Evolutionary conservation across 2,797 vertebrate genomes (phyloP), one percentile per base, ranked within the genome.

Genomic region (Paguma larvata): DNA sequence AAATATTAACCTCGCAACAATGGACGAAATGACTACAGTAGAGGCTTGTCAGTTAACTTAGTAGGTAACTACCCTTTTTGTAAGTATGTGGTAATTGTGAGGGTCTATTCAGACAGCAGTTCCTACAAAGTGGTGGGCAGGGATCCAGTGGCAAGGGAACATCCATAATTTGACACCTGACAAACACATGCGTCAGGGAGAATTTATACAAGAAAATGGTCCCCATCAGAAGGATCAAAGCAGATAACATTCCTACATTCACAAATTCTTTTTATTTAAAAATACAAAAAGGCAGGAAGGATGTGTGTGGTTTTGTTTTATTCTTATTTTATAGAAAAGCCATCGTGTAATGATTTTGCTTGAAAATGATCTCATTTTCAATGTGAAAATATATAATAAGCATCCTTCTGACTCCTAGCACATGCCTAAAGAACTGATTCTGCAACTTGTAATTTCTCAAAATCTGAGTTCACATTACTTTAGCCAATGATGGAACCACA

Each of bases 241-340:
- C 34, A 85, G 13, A 46, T 67, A 46, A 84, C 25, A 95, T n/a
- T 70, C 14, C 75, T 11, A 75, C n/a, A 93, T 72, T 70, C 59
- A 87, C 4, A 80, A 78, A 73, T 53, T 80, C 8, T 34, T 90
- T 53, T 59, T 85, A 65, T n/a, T 51, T 78, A 78, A 78, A 78
- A 13, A 79, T 67, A 85, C 68, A 48, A n/a, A 67, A 68, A 70
- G 46, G 34, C 27, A 27, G 23, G 16, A 59, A 44, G 73, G 12
- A 7, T 67, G 16, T 46, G 19, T 51, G 23, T 91, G 51, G 6
- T 32, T 92, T 93, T 59, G 88, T 34, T 72, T 82, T 72, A 41
- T 72, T 88, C 91, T 92, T 95, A 95, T 94, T 90, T 97, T 75
- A 89, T 13, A 89, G n/a, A 88, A 92, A 88, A 86, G 53, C 14